Base-by-base conservation (phyloP, 2,113 vertebrate species). In the Bubo bubo region DNA sequence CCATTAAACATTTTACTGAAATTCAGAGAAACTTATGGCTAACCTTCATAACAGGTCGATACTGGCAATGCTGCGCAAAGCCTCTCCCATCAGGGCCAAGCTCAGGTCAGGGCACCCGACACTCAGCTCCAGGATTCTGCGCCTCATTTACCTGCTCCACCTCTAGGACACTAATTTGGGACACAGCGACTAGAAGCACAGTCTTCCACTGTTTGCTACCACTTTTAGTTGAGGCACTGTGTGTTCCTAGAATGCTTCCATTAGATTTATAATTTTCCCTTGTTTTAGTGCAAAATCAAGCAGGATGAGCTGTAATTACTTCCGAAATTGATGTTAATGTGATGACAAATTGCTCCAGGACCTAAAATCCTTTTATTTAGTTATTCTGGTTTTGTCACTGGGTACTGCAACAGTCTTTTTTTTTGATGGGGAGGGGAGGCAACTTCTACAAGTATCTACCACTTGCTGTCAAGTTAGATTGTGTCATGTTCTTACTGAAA, bases 131-230 rank as follows among this genome's bases (percentile, higher is more conserved):
- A 76, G 32, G 19, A 55, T 8, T 72, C 56, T 50, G 32, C 1
- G 4, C 21, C 0, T 1, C 2, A 0, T 32, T 27, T 18, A 79
- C 9, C 21, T 2, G 2, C 35, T 52, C 21, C 7, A 56, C 24
- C 21, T 49, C 35, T 28, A 19, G 21, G 30, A 77, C 1, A 3
- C 12, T 9, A 15, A 11, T 47, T n/a, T 43, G 26, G 53, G 17
- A 81, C 34, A 55, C 8, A 56, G 35, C 37, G 17, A 68, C 27
- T 26, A 84, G 7, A 56, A 71, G 59, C 21, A 66, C 62, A 34
- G 14, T 13, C 15, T 21, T 82, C 21, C 10, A 19, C n/a, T 27
- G 8, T 45, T 72, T 24, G 15, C 19, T 83, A 26, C 14, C 66
- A 28, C 21, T 75, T 75, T 24, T 41, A 50, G 26, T 37, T 1